phyloP scores from a whole-genome alignment of 2,113 vertebrate genomes.

The Eidolon helvum region DNA sequence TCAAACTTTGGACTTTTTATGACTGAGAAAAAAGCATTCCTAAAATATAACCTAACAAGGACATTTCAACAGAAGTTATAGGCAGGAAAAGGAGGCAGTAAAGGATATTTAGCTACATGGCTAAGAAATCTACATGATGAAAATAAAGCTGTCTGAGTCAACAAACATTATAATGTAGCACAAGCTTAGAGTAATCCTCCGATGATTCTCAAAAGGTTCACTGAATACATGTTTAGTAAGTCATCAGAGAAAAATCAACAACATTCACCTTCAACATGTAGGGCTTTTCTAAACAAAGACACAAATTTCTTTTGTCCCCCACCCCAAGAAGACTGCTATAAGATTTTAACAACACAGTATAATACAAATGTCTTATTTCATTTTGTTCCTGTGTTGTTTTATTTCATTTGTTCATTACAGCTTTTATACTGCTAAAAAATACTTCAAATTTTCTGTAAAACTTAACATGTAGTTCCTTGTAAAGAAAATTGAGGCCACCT shows the following conservation, averaged over 20 bases:
- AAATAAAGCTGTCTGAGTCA: neutral
- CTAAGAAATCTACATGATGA: neutral
- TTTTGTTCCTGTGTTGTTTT: neutral
- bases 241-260: neutral
- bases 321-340: neutral
- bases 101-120: neutral
- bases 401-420: neutral
- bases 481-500: constrained; percentile 57
- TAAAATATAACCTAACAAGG: neutral
- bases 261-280: neutral
- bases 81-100: neutral
- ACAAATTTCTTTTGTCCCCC: neutral
- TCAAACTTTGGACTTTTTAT: neutral
- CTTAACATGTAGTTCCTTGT: neutral
- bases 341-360: neutral
- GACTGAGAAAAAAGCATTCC: neutral
- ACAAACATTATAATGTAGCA: neutral
- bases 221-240: neutral
- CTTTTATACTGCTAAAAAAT: neutral
- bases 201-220: neutral
- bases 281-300: neutral
- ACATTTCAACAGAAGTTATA: neutral
- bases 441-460: neutral
- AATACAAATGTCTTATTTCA: neutral
- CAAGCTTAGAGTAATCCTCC: neutral